Percentiles rank a stretch among this genome's conserved stretches.
phyloP scores from a whole-genome alignment of 2,888 invertebrate species.

The Mactromeris polynyma region DNA sequence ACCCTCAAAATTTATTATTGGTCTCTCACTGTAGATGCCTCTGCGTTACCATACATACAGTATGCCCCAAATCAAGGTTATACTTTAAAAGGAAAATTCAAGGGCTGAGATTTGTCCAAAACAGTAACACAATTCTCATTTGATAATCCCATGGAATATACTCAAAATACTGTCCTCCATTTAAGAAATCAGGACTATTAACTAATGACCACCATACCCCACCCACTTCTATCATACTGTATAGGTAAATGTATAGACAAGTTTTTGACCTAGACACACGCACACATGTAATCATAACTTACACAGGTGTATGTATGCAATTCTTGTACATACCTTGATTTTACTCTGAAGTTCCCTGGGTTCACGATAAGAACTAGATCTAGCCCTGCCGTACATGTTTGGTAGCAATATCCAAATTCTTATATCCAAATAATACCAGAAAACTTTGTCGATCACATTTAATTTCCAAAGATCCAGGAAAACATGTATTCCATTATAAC shows the following conservation, averaged over 20 bases:
- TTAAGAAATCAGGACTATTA: no score
- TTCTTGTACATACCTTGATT: slow-evolving; percentile 49
- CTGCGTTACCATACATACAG: no score
- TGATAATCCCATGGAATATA: no score
- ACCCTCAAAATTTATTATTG: no score
- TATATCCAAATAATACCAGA: slow-evolving; percentile 15
- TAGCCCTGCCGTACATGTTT: slow-evolving; percentile 24
- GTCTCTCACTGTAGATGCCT: no score
- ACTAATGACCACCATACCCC: no score
- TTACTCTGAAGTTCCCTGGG: slow-evolving; percentile 58
- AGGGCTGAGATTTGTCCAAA: no score
- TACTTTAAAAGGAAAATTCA: no score
- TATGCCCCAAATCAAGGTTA: no score
- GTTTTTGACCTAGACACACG: not conserved
- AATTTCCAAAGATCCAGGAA: not conserved
- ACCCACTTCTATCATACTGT: not conserved
- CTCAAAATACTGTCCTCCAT: no score
- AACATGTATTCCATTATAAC: not conserved
- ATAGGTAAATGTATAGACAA: not conserved
- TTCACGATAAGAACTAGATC: slow-evolving; percentile 61
- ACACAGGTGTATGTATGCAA: not conserved
- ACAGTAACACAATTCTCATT: no score
- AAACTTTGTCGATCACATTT: not conserved
- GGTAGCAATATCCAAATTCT: not conserved
- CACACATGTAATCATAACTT: not conserved